Evolutionary conservation across 2,797 vertebrate genomes (phyloP), one percentile per base, ranked within the genome.

Genomic region (Philypnodon macrostomus): DNA sequence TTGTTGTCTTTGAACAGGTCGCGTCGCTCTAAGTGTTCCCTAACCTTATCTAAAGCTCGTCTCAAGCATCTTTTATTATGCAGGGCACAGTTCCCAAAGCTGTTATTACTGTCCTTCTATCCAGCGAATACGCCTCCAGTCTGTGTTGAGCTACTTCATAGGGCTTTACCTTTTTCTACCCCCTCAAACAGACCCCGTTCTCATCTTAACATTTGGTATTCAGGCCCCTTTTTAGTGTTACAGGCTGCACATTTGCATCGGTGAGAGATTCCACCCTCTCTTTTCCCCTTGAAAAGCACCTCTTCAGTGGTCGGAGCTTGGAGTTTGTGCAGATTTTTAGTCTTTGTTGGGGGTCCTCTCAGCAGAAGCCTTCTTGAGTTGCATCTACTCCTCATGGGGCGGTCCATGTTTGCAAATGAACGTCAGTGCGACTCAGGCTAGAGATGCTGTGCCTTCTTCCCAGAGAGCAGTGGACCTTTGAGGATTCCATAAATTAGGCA

Each of bases 21-120:
- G 53, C 77, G 60, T 72, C 75, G 62, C 82, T 85, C 76, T 77
- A 73, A 87, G 87, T 76, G 74, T 73, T 75, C 83, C 69, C 71
- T 65, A 77, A 73, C 78, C 80, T 85, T 85, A 85, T 89, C 81
- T 79, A 63, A 81, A 75, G 69, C 68, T 70, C 70, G 76, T 83
- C 82, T 85, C 81, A 67, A 77, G 69, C 70, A 19, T 80, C 75
- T 75, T 77, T 85, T 84, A 76, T 84, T 85, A 88, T 89, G 79
- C 85, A 79, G 78, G 60, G 76, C 77, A 79, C 77, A 63, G 59
- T 75, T 79, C 64, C 62, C 52, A 58, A 39, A 39, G 62, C 73
- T 74, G 77, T 73, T 85, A 83, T 87, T 85, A 80, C 71, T 74
- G 68, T 79, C 73, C 60, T 58, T 75, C 71, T 64, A 69, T 58